Base-by-base conservation (phyloP, 2,797 vertebrate species). In the Forpus xanthops region DNA sequence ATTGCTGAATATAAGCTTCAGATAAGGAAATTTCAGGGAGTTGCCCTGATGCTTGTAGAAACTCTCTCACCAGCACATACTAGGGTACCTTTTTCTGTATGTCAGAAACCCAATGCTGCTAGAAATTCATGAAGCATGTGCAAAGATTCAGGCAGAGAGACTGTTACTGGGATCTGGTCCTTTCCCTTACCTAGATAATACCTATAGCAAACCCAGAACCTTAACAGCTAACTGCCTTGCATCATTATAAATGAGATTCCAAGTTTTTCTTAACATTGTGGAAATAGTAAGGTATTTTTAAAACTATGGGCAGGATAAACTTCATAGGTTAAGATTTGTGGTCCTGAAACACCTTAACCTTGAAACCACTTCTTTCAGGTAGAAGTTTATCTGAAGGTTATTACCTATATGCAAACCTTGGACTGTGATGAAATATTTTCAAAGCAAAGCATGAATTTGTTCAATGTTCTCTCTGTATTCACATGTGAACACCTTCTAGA, bases 51-150 rank as follows among this genome's bases (percentile, higher is more conserved):
- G 13, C 30, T 67, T 74, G 19, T 47, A 24, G 15, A 73, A 18
- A 5, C 9, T 80, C 27, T 35, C 8, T 78, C 6, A 23, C 12
- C 0, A 1, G 14, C 21, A 9, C 3, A 1, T 25, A 8, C 16
- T 25, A 8, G 4, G 47, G 9, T 61, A 17, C 41, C 6, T 3
- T 24, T 68, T 37, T 60, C 39, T 12, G 8, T 3, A 2, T 7
- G 9, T n/a, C 42, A 73, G 28, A 60, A 90, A 39, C 6, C 11
- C 17, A 44, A 0, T 28, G 44, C 7, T 61, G 28, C 27, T 79
- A 33, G 24, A 79, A 23, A 33, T 73, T 33, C 12, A 10, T 27
- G 45, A 18, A 39, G 17, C 11, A 4, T 4, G 4, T 39, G 15
- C 20, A 33, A 68, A 75, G 44, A 9, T 33, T 24, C 2, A 9